phyloP scores from a whole-genome alignment of 2,113 vertebrate genomes.

The Apodemus speciosus region DNA sequence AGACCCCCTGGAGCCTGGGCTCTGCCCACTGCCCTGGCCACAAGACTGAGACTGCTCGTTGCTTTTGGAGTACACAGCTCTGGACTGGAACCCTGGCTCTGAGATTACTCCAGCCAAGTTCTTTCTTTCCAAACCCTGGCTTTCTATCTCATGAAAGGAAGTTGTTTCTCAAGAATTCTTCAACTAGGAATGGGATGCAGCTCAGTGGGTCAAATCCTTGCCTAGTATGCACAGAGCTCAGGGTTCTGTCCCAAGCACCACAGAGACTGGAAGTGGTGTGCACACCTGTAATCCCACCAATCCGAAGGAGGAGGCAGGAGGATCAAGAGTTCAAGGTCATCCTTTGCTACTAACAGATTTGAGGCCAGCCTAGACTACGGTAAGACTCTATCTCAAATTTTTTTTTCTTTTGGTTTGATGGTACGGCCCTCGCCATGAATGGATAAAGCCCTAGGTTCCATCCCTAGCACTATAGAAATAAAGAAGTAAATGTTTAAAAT shows the following conservation, averaged over 20 bases:
- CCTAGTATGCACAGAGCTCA: background rate
- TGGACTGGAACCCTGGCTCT: background rate
- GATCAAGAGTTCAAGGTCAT: background rate
- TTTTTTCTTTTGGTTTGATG: background rate
- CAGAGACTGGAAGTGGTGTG: background rate
- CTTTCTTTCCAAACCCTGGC: background rate
- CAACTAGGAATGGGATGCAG: background rate
- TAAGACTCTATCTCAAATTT: background rate
- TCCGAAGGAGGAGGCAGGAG: background rate
- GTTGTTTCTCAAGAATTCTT: background rate
- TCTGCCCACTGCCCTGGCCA: background rate
- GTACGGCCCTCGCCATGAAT: background rate
- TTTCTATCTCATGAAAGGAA: background rate
- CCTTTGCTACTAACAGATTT: background rate
- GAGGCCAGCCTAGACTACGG: background rate
- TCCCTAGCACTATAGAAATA: background rate
- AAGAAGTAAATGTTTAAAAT: background rate
- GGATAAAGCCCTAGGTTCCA: background rate
- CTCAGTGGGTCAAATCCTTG: background rate
- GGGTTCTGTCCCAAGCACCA: background rate
- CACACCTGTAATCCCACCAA: background rate
- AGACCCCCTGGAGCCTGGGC: background rate
- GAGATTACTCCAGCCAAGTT: background rate
- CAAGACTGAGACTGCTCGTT: fast-evolving
- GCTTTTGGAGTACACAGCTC: background rate